Percentiles rank a stretch among this genome's conserved stretches.
Conservation (phyloP, 2,888 invertebrate genomes). For the Isotomurus palustris region DNA sequence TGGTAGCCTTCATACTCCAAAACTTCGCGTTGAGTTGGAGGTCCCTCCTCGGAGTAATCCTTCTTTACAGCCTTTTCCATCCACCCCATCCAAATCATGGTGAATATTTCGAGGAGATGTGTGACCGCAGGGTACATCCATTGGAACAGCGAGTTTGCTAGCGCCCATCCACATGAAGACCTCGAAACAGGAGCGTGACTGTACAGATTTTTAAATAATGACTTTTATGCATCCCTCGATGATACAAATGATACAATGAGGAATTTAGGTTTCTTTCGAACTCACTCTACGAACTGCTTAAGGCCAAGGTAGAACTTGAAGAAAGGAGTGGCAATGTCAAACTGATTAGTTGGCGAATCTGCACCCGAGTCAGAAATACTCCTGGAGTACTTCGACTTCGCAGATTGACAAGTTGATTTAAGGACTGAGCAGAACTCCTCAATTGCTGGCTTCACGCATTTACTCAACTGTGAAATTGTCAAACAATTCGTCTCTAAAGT, state of each 20-base stretch:
- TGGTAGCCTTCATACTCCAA: neutral
- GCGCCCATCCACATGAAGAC: neutral
- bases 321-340: slow-evolving; percentile 11
- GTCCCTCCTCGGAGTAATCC: slow-evolving; percentile 9
- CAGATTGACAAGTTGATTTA: too few relatives aligned
- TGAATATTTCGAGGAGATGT: slow-evolving; percentile 20
- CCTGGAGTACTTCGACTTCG: too few relatives aligned
- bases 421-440: slow-evolving; percentile 22
- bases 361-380: too few relatives aligned
- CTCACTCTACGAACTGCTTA: slow-evolving; percentile 22
- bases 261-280: neutral
- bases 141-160: too few relatives aligned
- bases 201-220: neutral
- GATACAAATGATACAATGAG: neutral
- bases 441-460: slow-evolving; percentile 25
- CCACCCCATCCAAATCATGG: slow-evolving; percentile 18
- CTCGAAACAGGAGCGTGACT: neutral
- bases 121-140: slow-evolving; percentile 31
- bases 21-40: neutral
- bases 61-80: slow-evolving; percentile 17
- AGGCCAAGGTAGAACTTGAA: slow-evolving; percentile 20
- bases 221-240: neutral
- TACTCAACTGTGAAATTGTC: slow-evolving; percentile 15
- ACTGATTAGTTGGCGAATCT: slow-evolving; percentile 5
- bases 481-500: neutral